Evolutionary conservation across 1,140 invertebrate genomes (phyloP), one percentile per base, ranked within the genome.

Genomic region (Anadara kagoshimensis): DNA sequence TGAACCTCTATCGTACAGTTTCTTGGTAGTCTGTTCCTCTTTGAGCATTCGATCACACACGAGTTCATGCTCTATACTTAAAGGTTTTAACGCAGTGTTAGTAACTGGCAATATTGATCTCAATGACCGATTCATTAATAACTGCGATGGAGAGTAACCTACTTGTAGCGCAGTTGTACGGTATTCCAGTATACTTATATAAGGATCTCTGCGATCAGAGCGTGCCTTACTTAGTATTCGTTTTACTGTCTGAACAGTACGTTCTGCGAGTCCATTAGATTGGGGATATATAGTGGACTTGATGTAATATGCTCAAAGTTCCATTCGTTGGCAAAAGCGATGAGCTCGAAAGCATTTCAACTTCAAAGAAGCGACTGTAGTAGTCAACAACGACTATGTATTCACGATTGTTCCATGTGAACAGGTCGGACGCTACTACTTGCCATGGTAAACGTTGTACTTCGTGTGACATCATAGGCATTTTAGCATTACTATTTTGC

Each of bases 351-450:
- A 82, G 59, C 16, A 61, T 11, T 10, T 65, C 69, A 36, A 80
- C 49, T 63, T 79, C 74, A 69, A 81, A 78, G 54, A 47, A 77
- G 41, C 63, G 18, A 36, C 56, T 71, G 24, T 75, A 79, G 29
- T 76, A 81, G 45, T 83, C 75, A 56, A 72, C 67, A n/a, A 74
- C 64, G 2, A 78, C 62, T 14, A 80, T n/a, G 44, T 73, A 78
- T 43, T 80, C 64, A 36, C 8, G 29, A 41, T 41, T 36, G 20
- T 43, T 59, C 26, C 11, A 26, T 4, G 5, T 10, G 43, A 59
- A 59, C 20, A 59, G 36, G 43, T 59, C 26, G 43, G 7, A 41
- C 3, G 29, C 57, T n/a, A n/a, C n/a, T n/a, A n/a, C n/a, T n/a
- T n/a, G n/a, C n/a, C n/a, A n/a, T n/a, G n/a, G n/a, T n/a, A n/a